These are phyloP conservation scores for Gambusia affinis DNA, from an alignment of 2,113 vertebrate genomes.

Conservation along the genomic window DNA sequence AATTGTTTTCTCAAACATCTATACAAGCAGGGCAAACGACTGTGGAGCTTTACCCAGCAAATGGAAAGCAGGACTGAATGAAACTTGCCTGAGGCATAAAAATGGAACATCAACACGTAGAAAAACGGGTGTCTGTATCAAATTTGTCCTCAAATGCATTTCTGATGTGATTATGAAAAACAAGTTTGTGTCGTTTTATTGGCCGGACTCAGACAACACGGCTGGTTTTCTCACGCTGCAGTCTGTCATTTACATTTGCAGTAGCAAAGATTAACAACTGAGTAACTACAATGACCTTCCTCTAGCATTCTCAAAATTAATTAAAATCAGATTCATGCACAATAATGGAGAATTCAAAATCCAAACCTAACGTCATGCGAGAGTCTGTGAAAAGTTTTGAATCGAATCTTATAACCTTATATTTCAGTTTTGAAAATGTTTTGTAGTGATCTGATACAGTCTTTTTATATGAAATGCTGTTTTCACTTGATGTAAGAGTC, in stretches of 20 bases:
- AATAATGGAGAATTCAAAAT: too few relatives aligned
- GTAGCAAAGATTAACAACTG: neutral
- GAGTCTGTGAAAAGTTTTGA: too few relatives aligned
- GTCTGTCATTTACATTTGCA: slow-evolving; percentile 15
- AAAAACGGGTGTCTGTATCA: neutral
- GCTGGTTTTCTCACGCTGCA: slow-evolving; percentile 5
- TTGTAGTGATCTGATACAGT: neutral
- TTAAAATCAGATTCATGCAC: too few relatives aligned
- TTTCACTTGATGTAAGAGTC: too few relatives aligned
- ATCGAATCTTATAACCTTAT: too few relatives aligned
- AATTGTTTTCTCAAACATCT: neutral
- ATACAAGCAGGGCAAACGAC: neutral
- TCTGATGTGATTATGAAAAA: slow-evolving; percentile 3
- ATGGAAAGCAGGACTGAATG: neutral
- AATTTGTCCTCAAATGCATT: neutral
- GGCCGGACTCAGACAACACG: neutral
- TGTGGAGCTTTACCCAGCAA: neutral
- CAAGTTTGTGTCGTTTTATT: neutral
- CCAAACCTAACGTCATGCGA: too few relatives aligned
- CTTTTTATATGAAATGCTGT: neutral
- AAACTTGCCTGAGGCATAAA: neutral
- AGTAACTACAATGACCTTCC: neutral
- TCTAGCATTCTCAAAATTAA: neutral
- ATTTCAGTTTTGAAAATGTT: neutral
- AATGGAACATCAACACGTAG: neutral